These are phyloP conservation scores for Caenorhabditis plicata DNA, from an alignment of 2,888 invertebrate species.

Conservation along the genomic window DNA sequence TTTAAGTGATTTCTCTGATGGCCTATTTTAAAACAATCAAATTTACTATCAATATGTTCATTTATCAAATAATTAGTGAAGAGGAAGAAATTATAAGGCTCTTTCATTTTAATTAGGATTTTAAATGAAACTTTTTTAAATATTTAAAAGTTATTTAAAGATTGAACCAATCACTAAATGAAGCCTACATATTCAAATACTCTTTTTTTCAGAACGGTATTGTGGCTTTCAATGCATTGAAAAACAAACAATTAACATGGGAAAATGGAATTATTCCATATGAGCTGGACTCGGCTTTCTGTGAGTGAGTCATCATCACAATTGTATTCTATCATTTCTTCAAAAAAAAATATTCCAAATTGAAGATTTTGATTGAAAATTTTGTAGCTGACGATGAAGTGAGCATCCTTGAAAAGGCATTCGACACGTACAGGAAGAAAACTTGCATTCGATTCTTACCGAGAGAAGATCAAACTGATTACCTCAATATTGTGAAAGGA, in stretches of 20 bases:
- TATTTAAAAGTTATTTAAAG: too few species aligned
- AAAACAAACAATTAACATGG: conserved; percentile 62
- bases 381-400: conserved; percentile 55
- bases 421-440: conserved; percentile 59
- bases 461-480: conserved; percentile 62
- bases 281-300: conserved; percentile 62
- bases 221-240: conserved; percentile 60
- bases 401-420: conserved; percentile 56
- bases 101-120: too few species aligned
- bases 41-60: too few species aligned
- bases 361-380: neutral
- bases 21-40: too few species aligned
- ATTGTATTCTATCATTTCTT: neutral
- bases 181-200: neutral
- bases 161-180: too few species aligned
- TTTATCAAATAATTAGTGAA: too few species aligned
- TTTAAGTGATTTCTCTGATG: too few species aligned
- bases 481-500: conserved; percentile 64
- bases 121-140: too few species aligned
- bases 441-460: conserved; percentile 66
- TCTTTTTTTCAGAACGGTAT: conserved; percentile 42
- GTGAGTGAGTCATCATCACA: conserved; percentile 48
- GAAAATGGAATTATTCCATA: conserved; percentile 59
- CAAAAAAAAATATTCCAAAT: neutral
- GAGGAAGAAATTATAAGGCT: too few species aligned